Evolutionary conservation across 2,888 invertebrate species (phyloP).

Genomic region (Cotesia congregata): DNA sequence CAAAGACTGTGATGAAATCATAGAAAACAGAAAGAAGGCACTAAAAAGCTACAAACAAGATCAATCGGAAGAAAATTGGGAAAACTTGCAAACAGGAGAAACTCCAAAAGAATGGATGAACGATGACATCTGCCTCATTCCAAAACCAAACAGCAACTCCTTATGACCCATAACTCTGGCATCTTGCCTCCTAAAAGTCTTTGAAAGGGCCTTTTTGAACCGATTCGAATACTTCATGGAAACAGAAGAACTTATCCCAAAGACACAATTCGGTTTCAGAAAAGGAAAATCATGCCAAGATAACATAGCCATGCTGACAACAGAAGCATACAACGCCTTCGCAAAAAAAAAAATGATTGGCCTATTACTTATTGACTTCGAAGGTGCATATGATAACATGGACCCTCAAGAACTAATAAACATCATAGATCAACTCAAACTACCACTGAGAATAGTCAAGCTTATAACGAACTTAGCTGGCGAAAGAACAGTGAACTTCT

Average conservation of each 20-base stretch:
- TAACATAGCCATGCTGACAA: constrained; percentile 28
- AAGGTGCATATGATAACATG: constrained; percentile 40
- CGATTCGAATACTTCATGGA: constrained; percentile 35
- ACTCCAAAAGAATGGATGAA: neutral
- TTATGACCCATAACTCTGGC: no score
- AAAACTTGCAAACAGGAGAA: neutral
- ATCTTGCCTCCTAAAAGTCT: constrained; percentile 12
- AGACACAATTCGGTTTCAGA: constrained; percentile 28
- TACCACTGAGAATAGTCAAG: constrained; percentile 12
- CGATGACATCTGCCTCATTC: neutral
- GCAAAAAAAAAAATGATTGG: constrained; percentile 18
- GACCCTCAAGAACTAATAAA: constrained; percentile 2
- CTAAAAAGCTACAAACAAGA: neutral
- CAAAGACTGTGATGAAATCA: neutral
- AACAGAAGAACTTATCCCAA: constrained; percentile 17
- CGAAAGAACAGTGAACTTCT: constrained; percentile 12
- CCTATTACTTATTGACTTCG: constrained; percentile 33
- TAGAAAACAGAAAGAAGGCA: neutral
- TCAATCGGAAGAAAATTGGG: neutral
- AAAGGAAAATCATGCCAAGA: constrained; percentile 33
- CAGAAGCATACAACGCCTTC: constrained; percentile 31
- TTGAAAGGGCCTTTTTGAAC: constrained; percentile 25
- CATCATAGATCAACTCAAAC: neutral
- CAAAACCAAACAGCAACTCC: no score
- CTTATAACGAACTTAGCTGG: constrained; percentile 4